Conservation (phyloP, 2,888 invertebrate genomes). For the Adela reaumurella region DNA sequence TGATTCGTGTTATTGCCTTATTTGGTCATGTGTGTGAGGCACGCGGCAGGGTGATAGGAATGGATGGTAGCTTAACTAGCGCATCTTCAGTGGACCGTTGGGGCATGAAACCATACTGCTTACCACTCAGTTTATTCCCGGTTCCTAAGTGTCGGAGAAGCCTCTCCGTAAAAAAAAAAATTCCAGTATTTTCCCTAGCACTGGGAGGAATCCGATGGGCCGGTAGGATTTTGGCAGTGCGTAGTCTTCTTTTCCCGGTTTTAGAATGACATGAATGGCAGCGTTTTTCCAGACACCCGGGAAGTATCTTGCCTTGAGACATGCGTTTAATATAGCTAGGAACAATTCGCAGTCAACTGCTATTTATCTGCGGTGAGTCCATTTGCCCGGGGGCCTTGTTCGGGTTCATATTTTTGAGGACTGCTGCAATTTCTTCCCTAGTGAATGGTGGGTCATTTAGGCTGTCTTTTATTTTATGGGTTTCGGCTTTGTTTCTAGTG, state of each 20-base stretch:
- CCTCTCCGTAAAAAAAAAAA: conserved; percentile 1
- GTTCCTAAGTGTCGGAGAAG: conserved; percentile 8
- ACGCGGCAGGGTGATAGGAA: no score
- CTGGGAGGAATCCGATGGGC: neutral
- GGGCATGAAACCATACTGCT: conserved; percentile 13
- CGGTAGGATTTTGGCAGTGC: neutral
- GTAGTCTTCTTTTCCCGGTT: conserved; percentile 6
- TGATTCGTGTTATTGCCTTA: no score
- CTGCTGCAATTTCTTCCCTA: conserved; percentile 4
- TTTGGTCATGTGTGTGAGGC: no score
- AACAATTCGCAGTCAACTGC: neutral
- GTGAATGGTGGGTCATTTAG: conserved; percentile 8
- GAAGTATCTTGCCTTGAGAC: conserved; percentile 5
- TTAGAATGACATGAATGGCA: conserved; percentile 1
- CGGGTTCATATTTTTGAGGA: conserved; percentile 4
- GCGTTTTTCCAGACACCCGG: conserved; percentile 10
- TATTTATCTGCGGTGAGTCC: conserved; percentile 8
- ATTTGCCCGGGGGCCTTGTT: conserved; percentile 13
- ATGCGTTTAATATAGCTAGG: conserved; percentile 3
- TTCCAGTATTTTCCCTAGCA: conserved; percentile 1
- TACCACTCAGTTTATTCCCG: conserved; percentile 2
- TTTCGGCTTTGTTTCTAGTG: neutral
- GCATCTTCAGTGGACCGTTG: conserved; percentile 12
- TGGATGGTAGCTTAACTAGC: no score
- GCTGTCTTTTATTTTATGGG: neutral